Base-by-base conservation (phyloP, 2,888 invertebrate species). In the Drosophila monieri region DNA sequence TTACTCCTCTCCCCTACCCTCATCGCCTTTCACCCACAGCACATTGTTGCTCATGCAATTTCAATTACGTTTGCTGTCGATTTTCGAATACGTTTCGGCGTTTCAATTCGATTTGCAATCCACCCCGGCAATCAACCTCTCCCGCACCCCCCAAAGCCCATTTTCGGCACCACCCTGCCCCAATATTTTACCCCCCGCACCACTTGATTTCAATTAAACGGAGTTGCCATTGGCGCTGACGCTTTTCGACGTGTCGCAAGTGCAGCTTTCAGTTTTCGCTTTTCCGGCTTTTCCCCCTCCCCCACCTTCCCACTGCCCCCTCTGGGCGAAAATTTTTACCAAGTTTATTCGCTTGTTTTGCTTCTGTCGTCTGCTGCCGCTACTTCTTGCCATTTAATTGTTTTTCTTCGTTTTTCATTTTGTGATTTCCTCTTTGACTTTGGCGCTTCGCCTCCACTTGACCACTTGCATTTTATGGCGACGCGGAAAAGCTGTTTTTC, bases 21-120 rank as follows among this genome's bases (percentile, higher is more conserved):
- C 14, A 25, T 14, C 43, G 49, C 18, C 56, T 37, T 32, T 44
- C 27, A 32, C 41, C 25, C 53, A 55, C 55, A 55, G 51, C 73
- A 83, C 80, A 85, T 85, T 88, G 88, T 80, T 81, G 86, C 80
- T 88, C 88, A 88, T 88, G 88, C 89, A 89, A 88, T 89, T 89
- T 88, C 88, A 88, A 88, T 88, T 88, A 88, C 84, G 85, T 85
- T 87, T 75, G 72, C 85, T 88, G 88, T 85, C 85, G 85, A 83
- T 85, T 85, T 83, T 85, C 88, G 88, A 78, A 85, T 86, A 80
- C 86, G 83, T 86, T 86, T 83, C 80, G 75, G 59, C 64, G 70
- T 76, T 86, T 76, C 86, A 76, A 73, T 84, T 85, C 85, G 80
- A 84, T 78, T 81, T 79, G 85, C 86, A 88, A 87, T 71, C 74